Base-by-base conservation (phyloP, 2,113 vertebrate species). In the Salvator merianae region DNA sequence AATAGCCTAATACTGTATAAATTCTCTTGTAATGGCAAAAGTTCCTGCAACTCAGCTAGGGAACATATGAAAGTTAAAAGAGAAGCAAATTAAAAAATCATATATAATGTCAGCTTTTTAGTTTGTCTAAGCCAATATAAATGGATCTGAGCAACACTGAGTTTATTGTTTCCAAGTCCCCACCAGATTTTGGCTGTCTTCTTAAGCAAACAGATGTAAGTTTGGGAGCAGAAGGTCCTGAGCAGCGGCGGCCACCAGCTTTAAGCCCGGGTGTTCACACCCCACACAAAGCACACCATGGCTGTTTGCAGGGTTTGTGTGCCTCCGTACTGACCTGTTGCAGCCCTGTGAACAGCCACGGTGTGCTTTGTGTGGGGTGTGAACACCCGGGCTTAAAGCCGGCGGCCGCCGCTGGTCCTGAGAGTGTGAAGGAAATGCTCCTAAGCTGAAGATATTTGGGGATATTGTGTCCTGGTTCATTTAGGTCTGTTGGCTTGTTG, bases 161-260 rank as follows among this genome's bases (percentile, higher is more conserved):
- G 43, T 70, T 70, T n/a, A 70, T 77, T 70, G 65, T 77, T 70
- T 36, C 74, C 47, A 53, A 59, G 68, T 14, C 75, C 65, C 38
- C 32, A 77, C 50, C 65, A 43, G 34, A 84, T 40, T 34, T 70
- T 30, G 16, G 65, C 50, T 43, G 83, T 43, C 71, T 78, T 40
- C 65, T 32, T 62, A 38, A 40, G 34, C 70, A 47, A 84, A 36
- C 82, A 9, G 69, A 70, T 84, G 74, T 84, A 55, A 77, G 65
- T 77, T 77, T 84, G 77, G 83, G 83, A 84, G 65, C 75, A 8
- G 75, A 38, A 70, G 75, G 53, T 24, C n/a, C n/a, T n/a, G n/a
- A n/a, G n/a, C n/a, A n/a, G n/a, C n/a, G n/a, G n/a, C n/a, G n/a
- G n/a, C n/a, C n/a, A n/a, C n/a, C n/a, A n/a, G n/a, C n/a, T n/a